A percentile compares a stretch with the other conserved stretches of the same genome.
Conservation (phyloP, 2,113 vertebrate genomes). For the Platysternon megacephalum region DNA sequence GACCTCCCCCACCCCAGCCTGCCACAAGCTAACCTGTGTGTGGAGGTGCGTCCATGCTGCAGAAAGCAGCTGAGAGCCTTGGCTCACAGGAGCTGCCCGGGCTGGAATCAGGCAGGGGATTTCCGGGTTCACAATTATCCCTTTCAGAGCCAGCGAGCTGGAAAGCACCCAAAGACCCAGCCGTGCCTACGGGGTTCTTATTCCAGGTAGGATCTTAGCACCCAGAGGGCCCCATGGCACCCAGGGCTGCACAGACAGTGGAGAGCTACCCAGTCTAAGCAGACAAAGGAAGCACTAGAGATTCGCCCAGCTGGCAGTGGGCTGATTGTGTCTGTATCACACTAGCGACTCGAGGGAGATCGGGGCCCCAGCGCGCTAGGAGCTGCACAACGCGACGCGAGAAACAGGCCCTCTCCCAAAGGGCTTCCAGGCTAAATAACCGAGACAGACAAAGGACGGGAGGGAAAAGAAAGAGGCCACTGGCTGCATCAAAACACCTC, state of each 20-base stretch:
- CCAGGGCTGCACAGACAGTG: background rate
- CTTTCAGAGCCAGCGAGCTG: background rate
- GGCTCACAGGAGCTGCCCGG: background rate
- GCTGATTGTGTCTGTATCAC: background rate
- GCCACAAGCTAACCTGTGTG: background rate
- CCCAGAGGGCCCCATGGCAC: background rate
- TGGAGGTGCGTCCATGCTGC: background rate
- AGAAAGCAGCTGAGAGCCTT: background rate
- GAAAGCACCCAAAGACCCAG: background rate
- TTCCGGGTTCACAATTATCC: background rate
- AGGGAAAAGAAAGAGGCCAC: too few species aligned
- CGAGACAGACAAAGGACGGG: background rate
- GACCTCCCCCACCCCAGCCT: background rate
- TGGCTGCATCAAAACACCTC: too few species aligned
- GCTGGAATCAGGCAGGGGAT: background rate
- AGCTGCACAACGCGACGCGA: background rate
- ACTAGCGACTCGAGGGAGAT: background rate
- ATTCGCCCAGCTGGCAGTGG: background rate
- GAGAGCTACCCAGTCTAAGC: background rate
- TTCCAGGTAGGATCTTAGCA: background rate
- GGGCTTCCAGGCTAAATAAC: background rate
- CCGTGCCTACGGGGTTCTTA: background rate
- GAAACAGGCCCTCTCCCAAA: background rate
- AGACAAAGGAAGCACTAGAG: background rate
- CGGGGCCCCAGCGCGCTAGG: too few species aligned